Percentiles rank a stretch among this genome's conserved stretches.
phyloP scores from a whole-genome alignment of 2,113 vertebrate genomes.

The Chaetodon trifascialis region DNA sequence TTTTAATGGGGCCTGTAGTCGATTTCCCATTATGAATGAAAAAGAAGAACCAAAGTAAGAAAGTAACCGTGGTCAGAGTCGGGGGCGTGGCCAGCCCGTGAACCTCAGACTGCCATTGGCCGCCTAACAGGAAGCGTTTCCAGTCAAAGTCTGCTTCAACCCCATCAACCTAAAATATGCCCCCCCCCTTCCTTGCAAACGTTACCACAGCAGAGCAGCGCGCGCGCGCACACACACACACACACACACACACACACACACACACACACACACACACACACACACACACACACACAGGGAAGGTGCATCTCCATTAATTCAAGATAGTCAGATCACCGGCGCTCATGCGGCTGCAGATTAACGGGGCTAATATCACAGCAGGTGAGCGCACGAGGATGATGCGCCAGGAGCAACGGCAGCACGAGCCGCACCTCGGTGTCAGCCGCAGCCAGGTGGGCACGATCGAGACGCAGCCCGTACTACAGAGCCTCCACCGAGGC shows the following conservation, averaged over 20 bases:
- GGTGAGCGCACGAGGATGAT: slow-evolving; percentile 27
- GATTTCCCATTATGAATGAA: background rate
- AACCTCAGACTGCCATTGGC: slow-evolving; percentile 71
- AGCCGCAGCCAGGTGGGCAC: slow-evolving; percentile 4
- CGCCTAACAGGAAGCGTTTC: slow-evolving; percentile 55
- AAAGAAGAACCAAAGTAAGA: background rate
- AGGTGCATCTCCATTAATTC: slow-evolving; percentile 2
- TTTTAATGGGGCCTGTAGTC: slow-evolving; percentile 23
- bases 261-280: background rate
- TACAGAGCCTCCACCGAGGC: slow-evolving; percentile 17
- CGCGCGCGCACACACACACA: too few relatives aligned
- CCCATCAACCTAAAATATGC: background rate
- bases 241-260: background rate
- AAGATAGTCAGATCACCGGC: background rate
- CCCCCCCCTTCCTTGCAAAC: slow-evolving; percentile 27
- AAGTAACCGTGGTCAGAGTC: background rate
- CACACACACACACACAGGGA: background rate
- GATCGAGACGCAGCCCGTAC: slow-evolving; percentile 5
- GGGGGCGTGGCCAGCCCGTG: slow-evolving; percentile 65
- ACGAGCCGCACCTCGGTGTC: slow-evolving; percentile 3
- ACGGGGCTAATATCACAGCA: background rate
- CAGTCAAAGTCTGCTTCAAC: background rate
- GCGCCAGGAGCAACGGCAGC: slow-evolving; percentile 25
- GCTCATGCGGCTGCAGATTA: background rate
- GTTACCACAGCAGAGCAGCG: background rate